Percentiles rank a stretch among this genome's conserved stretches.
Evolutionary conservation across 2,113 vertebrate genomes (phyloP).

Genomic region (Etia nguti): DNA sequence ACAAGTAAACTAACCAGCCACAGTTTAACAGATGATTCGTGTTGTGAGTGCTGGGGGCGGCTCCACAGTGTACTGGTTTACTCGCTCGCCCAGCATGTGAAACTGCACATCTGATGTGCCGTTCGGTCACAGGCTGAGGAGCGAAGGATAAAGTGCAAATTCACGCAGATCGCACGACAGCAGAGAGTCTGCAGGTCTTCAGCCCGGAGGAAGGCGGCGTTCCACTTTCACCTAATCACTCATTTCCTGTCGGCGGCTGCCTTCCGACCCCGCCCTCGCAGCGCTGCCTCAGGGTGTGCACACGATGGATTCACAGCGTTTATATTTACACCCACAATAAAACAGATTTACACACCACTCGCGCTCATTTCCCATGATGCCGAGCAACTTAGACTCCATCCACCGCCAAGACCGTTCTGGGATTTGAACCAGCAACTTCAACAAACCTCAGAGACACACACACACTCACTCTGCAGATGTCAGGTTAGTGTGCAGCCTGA

Average conservation of each 20-base stretch:
- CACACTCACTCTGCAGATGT: conserved; percentile 1
- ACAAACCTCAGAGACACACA: not conserved
- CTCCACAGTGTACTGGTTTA: not conserved
- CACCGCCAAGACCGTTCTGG: not conserved
- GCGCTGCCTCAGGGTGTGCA: not conserved
- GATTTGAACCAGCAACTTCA: not conserved
- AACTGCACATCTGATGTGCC: accelerated
- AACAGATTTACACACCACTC: not conserved
- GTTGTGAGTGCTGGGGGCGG: accelerated
- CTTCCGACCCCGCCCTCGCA: not conserved
- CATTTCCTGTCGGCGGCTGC: conserved; percentile 22
- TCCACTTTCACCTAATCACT: conserved; percentile 27
- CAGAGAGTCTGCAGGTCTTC: not conserved
- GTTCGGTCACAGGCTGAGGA: not conserved
- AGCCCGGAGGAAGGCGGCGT: not conserved
- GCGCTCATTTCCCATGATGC: not conserved
- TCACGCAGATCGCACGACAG: not conserved
- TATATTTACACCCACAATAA: not conserved
- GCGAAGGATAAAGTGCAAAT: not conserved
- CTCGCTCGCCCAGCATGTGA: accelerated
- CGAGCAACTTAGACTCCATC: not conserved
- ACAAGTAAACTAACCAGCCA: not conserved
- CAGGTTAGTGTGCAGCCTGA: not conserved
- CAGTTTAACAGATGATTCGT: not conserved
- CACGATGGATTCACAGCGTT: not conserved